Evolutionary conservation across 2,113 vertebrate genomes (phyloP).

Genomic region (Oryzias curvinotus): DNA sequence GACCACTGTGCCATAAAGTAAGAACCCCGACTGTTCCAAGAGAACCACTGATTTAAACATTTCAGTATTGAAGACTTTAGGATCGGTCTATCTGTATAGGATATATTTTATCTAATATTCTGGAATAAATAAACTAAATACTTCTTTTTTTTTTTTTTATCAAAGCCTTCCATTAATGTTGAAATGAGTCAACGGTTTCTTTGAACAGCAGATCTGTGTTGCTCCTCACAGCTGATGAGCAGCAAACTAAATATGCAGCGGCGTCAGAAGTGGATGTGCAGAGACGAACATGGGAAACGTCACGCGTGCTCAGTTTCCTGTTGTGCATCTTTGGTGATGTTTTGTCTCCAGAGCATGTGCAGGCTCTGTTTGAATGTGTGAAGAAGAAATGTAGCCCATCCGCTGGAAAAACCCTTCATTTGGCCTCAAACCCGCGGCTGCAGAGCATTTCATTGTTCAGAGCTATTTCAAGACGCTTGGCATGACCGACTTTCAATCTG

Average conservation of each 20-base stretch:
- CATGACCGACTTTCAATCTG: constrained; percentile 36
- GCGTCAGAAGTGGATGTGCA: constrained; percentile 6
- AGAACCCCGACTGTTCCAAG: constrained; percentile 35
- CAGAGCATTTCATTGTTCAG: constrained; percentile 21
- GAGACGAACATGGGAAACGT: constrained; percentile 6
- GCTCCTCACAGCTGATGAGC: constrained; percentile 20
- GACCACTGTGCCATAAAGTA: constrained; percentile 68
- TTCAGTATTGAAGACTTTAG: constrained; percentile 53
- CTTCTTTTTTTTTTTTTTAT: constrained; percentile 43
- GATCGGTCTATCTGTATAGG: constrained; percentile 47
- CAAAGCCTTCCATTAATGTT: constrained; percentile 59
- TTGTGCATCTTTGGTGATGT: constrained; percentile 16
- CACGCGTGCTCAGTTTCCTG: not conserved
- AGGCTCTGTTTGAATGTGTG: constrained; percentile 1
- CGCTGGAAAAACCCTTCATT: constrained; percentile 46
- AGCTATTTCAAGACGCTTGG: constrained; percentile 38
- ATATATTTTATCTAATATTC: constrained; percentile 64
- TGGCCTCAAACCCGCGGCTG: constrained; percentile 29
- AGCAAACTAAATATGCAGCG: constrained; percentile 15
- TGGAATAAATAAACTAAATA: constrained; percentile 45
- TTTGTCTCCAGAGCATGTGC: not conserved
- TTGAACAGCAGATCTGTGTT: constrained; percentile 24
- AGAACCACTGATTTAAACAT: constrained; percentile 59
- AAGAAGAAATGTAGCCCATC: not conserved
- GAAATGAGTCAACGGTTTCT: constrained; percentile 51